Conservation (phyloP, 2,113 vertebrate genomes). For the Sciurus niger region DNA sequence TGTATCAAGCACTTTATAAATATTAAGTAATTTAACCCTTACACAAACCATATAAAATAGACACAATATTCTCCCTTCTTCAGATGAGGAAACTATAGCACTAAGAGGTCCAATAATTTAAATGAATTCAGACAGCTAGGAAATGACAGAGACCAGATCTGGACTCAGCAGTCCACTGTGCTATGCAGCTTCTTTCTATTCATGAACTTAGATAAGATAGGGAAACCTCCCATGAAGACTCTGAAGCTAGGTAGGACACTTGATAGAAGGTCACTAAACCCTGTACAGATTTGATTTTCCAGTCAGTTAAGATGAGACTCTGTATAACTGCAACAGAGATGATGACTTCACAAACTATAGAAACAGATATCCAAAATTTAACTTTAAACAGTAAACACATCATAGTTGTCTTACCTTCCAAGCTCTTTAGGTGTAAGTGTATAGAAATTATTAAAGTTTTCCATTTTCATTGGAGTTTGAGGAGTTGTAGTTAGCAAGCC, state of each 20-base stretch:
- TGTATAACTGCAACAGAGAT: neutral
- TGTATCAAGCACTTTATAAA: slow-evolving; percentile 41
- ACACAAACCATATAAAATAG: slow-evolving; percentile 14
- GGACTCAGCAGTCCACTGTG: too few relatives aligned
- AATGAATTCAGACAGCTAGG: neutral
- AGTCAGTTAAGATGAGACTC: neutral
- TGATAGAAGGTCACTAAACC: neutral
- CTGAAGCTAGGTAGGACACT: neutral
- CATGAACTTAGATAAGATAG: neutral
- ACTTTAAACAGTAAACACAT: neutral
- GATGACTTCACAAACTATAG: neutral
- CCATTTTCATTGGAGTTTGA: slow-evolving; percentile 92
- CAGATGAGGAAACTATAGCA: neutral
- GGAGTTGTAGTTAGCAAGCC: slow-evolving; percentile 92
- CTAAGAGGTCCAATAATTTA: neutral
- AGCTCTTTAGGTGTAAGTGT: slow-evolving; percentile 92
- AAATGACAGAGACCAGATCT: neutral
- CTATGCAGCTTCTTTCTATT: neutral
- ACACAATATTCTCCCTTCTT: neutral
- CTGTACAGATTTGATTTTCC: neutral
- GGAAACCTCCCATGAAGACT: neutral
- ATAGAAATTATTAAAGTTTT: slow-evolving; percentile 92
- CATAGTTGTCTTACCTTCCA: slow-evolving; percentile 91
- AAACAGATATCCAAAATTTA: neutral
- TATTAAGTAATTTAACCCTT: slow-evolving; percentile 41